These are phyloP conservation scores for Aphelinus atriplicis DNA, from an alignment of 1,140 invertebrate species.

Conservation along the genomic window DNA sequence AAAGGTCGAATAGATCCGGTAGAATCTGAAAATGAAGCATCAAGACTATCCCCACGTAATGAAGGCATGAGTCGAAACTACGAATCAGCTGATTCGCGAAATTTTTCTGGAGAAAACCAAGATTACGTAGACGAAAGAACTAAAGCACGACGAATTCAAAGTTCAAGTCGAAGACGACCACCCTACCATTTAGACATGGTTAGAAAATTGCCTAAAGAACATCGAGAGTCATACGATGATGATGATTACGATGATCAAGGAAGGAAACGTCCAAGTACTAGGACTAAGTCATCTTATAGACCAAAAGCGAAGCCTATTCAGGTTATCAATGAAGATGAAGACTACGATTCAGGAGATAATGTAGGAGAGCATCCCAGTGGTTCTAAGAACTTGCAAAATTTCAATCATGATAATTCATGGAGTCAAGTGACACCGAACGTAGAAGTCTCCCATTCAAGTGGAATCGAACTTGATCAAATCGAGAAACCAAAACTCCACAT, in stretches of 20 bases:
- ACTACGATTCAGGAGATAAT: slow-evolving; percentile 47
- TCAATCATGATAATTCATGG: slow-evolving; percentile 47
- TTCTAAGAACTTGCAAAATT: slow-evolving; percentile 33
- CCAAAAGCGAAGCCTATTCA: slow-evolving; percentile 48
- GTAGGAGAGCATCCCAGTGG: slow-evolving; percentile 37
- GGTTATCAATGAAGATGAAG: slow-evolving; percentile 47
- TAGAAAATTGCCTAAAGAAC: slow-evolving; percentile 56
- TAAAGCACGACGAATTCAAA: slow-evolving; percentile 51
- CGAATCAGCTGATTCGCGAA: slow-evolving; percentile 48
- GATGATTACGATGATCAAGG: slow-evolving; percentile 42
- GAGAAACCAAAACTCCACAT: slow-evolving; percentile 60
- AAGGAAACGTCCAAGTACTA: slow-evolving; percentile 46
- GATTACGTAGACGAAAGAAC: slow-evolving; percentile 58
- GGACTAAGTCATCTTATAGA: slow-evolving; percentile 48
- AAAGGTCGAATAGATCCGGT: background rate
- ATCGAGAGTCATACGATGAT: slow-evolving; percentile 48
- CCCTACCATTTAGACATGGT: slow-evolving; percentile 46
- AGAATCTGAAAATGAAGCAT: background rate
- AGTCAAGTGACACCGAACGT: slow-evolving; percentile 54
- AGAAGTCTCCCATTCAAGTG: slow-evolving; percentile 53
- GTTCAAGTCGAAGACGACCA: slow-evolving; percentile 48
- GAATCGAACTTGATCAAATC: slow-evolving; percentile 53
- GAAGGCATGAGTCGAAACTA: slow-evolving; percentile 29
- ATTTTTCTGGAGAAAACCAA: slow-evolving; percentile 50
- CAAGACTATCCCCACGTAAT: background rate